Evolutionary conservation across 2,888 invertebrate genomes (phyloP).

Genomic region (Therioaphis trifolii): DNA sequence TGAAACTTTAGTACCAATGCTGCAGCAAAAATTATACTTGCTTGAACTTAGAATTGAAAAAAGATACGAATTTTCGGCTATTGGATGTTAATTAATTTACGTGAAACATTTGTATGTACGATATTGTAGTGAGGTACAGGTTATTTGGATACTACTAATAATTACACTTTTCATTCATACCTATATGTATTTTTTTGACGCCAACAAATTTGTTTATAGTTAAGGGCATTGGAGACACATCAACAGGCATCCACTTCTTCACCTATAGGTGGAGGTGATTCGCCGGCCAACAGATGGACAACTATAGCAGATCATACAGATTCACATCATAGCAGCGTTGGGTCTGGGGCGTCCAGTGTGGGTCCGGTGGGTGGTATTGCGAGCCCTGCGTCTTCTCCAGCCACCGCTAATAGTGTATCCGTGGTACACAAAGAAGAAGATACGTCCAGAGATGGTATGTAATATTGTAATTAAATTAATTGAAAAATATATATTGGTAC

Average conservation of each 20-base stretch:
- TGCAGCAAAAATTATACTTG: too few relatives aligned
- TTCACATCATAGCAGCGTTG: slow-evolving; percentile 65
- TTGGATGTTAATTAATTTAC: too few relatives aligned
- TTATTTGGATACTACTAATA: too few relatives aligned
- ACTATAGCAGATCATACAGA: slow-evolving; percentile 63
- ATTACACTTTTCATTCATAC: too few relatives aligned
- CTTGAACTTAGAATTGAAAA: too few relatives aligned
- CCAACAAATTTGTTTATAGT: slow-evolving; percentile 66
- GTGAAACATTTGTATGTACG: too few relatives aligned
- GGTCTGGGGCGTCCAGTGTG: slow-evolving; percentile 67
- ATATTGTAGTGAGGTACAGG: too few relatives aligned
- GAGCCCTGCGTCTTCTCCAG: slow-evolving; percentile 68
- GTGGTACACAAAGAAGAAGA: slow-evolving; percentile 72
- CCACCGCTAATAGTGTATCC: slow-evolving; percentile 62
- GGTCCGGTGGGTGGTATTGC: slow-evolving; percentile 69
- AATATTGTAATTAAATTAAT: too few relatives aligned
- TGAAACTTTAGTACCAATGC: too few relatives aligned
- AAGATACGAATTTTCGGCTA: too few relatives aligned
- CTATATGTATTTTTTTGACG: background rate
- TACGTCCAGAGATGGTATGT: slow-evolving; percentile 68
- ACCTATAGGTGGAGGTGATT: slow-evolving; percentile 67
- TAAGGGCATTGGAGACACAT: slow-evolving; percentile 59
- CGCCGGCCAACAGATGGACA: slow-evolving; percentile 67
- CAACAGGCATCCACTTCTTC: slow-evolving; percentile 56
- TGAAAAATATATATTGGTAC: too few relatives aligned